Conservation (phyloP, 2,797 vertebrate species). For the Catamblyrhynchus diadema region DNA sequence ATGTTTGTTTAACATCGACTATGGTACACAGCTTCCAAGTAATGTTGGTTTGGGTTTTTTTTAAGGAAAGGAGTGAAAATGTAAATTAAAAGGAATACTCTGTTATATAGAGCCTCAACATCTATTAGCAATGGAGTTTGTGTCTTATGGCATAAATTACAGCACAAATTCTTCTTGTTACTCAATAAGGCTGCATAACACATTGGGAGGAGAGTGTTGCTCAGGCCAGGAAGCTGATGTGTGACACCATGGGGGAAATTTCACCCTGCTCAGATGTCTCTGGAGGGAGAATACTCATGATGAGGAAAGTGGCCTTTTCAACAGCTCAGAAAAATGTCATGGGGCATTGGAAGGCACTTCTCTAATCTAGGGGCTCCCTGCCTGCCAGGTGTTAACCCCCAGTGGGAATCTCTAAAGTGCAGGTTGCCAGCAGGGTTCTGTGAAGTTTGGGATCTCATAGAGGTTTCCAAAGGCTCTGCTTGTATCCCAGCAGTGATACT, state of each 20-base stretch:
- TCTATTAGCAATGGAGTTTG: neutral
- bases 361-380: neutral
- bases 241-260: accelerated
- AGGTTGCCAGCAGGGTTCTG: neutral
- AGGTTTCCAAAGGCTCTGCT: neutral
- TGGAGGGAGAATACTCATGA: accelerated
- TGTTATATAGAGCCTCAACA: neutral
- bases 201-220: neutral
- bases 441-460: neutral
- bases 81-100: neutral
- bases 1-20: neutral
- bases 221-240: neutral
- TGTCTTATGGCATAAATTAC: neutral
- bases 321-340: neutral
- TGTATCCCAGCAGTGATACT: neutral
- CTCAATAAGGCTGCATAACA: neutral
- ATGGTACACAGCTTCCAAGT: neutral
- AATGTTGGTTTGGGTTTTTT: neutral
- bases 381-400: neutral
- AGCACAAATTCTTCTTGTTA: neutral
- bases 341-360: neutral
- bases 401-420: neutral
- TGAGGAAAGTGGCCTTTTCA: neutral
- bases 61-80: neutral
- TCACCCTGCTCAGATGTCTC: neutral